Evolutionary conservation across 2,888 invertebrate species (phyloP).

Genomic region (Ptilodon capucinus): DNA sequence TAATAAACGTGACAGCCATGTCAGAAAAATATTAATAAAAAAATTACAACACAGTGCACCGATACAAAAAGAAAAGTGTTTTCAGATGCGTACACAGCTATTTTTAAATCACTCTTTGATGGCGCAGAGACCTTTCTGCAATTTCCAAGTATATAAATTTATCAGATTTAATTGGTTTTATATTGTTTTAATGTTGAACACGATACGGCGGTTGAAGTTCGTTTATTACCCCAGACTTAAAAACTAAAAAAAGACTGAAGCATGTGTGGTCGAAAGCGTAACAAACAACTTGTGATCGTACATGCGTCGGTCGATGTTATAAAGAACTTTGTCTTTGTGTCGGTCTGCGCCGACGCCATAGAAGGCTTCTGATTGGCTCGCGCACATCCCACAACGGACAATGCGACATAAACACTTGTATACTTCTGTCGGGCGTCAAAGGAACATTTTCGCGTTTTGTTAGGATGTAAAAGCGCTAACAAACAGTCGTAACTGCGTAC

Average conservation of each 20-base stretch:
- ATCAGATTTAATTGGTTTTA: not conserved
- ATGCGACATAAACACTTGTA: slow-evolving; percentile 71
- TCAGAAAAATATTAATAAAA: slow-evolving; percentile 18
- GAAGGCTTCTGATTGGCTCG: slow-evolving; percentile 55
- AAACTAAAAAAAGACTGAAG: slow-evolving; percentile 12
- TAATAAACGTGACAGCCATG: slow-evolving; percentile 20
- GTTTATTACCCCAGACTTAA: slow-evolving; percentile 7
- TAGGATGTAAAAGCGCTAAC: slow-evolving; percentile 53
- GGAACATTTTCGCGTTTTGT: slow-evolving; percentile 59
- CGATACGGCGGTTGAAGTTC: not conserved
- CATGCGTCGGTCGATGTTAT: slow-evolving; percentile 30
- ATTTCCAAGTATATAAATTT: not conserved
- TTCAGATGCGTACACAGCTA: not conserved
- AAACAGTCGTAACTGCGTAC: slow-evolving; percentile 64
- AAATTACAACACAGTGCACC: slow-evolving; percentile 5
- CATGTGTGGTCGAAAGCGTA: slow-evolving; percentile 17
- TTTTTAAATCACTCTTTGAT: slow-evolving; percentile 5
- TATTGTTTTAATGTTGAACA: slow-evolving; percentile 7
- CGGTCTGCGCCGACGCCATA: slow-evolving; percentile 47
- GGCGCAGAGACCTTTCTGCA: not conserved
- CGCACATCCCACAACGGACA: slow-evolving; percentile 55
- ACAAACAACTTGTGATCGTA: slow-evolving; percentile 29
- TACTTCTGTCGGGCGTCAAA: slow-evolving; percentile 54
- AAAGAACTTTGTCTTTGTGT: slow-evolving; percentile 47
- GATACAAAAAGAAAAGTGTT: not conserved